Percentiles rank a stretch among this genome's conserved stretches.
phyloP scores from a whole-genome alignment of 1,140 invertebrate species.

The Lasioglossum albipes region DNA sequence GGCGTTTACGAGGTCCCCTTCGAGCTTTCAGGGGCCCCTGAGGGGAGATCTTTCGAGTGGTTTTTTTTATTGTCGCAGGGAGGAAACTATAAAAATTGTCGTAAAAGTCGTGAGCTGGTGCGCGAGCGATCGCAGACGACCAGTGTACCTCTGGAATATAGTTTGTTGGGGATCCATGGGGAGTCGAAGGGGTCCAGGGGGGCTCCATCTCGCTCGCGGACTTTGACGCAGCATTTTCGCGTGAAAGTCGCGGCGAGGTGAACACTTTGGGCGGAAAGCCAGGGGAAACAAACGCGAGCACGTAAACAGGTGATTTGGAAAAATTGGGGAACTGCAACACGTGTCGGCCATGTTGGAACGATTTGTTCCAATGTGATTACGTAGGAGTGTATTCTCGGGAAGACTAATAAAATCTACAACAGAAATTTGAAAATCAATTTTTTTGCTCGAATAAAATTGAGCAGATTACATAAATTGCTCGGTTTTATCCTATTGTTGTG shows the following conservation, averaged over 20 bases:
- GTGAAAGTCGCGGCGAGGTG: background rate
- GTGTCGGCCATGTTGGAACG: no score
- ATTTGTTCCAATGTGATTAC: no score
- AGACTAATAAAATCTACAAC: no score
- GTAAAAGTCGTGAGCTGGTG: constrained; percentile 39
- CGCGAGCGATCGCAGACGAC: background rate
- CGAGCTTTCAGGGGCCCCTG: constrained; percentile 37
- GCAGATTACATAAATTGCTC: no score
- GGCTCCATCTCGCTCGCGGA: constrained; percentile 8
- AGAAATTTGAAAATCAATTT: no score
- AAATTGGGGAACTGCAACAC: no score
- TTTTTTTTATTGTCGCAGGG: constrained; percentile 19
- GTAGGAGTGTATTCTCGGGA: no score
- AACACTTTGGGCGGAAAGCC: background rate
- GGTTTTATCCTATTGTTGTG: no score
- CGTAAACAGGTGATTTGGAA: background rate
- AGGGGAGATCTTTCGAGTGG: constrained; percentile 17
- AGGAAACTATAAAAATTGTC: constrained; percentile 58
- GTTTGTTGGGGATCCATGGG: no score
- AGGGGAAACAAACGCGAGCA: background rate
- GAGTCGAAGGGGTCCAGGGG: background rate
- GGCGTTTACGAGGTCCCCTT: constrained; percentile 43
- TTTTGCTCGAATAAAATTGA: no score
- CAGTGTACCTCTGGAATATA: background rate
- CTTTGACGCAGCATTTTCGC: background rate